phyloP scores from a whole-genome alignment of 2,113 vertebrate species.

The Psilopogon haemacephalus region DNA sequence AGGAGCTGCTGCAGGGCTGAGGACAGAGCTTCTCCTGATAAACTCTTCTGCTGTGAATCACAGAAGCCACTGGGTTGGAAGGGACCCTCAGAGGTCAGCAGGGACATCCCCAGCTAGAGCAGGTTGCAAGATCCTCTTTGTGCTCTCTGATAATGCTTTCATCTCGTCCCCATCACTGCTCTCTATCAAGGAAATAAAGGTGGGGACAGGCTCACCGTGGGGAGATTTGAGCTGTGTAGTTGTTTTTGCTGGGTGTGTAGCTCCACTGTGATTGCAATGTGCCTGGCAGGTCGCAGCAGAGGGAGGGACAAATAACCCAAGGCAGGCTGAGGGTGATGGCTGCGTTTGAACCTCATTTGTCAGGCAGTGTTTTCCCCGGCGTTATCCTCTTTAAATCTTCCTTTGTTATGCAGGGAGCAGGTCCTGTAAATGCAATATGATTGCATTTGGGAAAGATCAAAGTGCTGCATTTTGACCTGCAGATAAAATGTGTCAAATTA shows the following conservation, averaged over 20 bases:
- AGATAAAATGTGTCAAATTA: conserved; percentile 32
- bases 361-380: background rate
- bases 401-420: background rate
- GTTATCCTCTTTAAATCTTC: background rate
- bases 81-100: no score
- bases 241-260: background rate
- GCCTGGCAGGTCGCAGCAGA: background rate
- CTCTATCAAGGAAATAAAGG: background rate
- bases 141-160: background rate
- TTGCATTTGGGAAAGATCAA: background rate
- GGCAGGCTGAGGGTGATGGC: background rate
- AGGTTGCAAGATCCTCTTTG: background rate
- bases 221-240: background rate
- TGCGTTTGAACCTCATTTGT: background rate
- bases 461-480: background rate
- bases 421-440: background rate
- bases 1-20: background rate
- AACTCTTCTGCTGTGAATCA: background rate
- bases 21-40: background rate
- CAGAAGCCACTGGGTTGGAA: no score
- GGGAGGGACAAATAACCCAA: background rate
- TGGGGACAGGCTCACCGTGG: background rate
- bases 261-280: background rate
- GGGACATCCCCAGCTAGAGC: no score
- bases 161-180: background rate